Conservation (phyloP, 2,797 vertebrate genomes). For the Holocentrus rufus region DNA sequence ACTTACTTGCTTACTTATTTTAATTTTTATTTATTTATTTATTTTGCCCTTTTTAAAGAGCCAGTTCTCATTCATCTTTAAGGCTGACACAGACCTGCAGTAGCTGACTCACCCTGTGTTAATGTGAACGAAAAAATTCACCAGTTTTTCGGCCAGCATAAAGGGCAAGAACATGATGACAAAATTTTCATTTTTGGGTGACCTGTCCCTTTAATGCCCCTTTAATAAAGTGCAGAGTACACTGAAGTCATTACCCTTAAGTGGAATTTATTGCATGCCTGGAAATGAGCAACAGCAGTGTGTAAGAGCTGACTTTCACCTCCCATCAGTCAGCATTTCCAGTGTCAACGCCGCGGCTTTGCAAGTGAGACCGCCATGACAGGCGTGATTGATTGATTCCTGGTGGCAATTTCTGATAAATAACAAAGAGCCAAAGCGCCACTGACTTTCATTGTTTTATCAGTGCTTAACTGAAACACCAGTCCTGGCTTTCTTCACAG, state of each 20-base stretch:
- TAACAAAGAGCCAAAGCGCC: conserved; percentile 23
- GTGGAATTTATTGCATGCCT: not conserved
- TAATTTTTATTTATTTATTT: too few species aligned
- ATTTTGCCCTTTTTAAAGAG: too few species aligned
- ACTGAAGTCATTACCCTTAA: not conserved
- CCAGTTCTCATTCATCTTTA: too few species aligned
- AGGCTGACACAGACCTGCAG: too few species aligned
- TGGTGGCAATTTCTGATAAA: conserved; percentile 23
- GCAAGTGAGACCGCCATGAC: conserved; percentile 6
- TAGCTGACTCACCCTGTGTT: too few species aligned
- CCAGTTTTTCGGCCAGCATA: too few species aligned
- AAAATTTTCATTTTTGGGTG: too few species aligned
- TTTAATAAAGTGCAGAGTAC: conserved; percentile 1
- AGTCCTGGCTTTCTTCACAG: conserved; percentile 47
- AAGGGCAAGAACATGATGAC: too few species aligned
- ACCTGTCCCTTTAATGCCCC: not conserved
- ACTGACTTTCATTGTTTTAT: conserved; percentile 52
- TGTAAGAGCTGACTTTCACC: not conserved
- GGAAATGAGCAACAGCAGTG: not conserved
- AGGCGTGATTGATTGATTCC: conserved; percentile 7
- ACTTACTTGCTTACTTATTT: too few species aligned
- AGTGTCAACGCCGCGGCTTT: not conserved
- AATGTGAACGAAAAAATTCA: too few species aligned
- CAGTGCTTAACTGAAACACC: conserved; percentile 49
- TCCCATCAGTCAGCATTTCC: not conserved